A percentile compares a stretch with the other conserved stretches of the same genome.
phyloP scores from a whole-genome alignment of 2,888 invertebrate genomes.

The Tanypteryx hageni region DNA sequence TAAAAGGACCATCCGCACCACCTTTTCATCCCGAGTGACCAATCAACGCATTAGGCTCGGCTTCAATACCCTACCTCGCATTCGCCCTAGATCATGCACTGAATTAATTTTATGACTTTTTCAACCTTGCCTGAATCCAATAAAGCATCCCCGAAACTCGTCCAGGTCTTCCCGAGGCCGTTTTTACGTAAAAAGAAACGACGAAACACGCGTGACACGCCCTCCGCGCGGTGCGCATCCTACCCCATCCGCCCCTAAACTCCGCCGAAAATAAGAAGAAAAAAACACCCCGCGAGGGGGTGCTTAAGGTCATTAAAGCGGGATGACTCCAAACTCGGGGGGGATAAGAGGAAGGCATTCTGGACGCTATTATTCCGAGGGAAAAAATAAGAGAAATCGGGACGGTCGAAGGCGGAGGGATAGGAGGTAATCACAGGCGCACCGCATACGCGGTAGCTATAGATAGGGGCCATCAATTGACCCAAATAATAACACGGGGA shows the following conservation, averaged over 20 bases:
- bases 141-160: background rate
- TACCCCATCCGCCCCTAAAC: background rate
- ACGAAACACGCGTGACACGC: background rate
- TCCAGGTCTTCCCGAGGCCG: too few relatives aligned
- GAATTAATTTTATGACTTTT: conserved; percentile 53
- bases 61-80: background rate
- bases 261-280: too few relatives aligned
- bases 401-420: background rate
- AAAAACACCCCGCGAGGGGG: too few relatives aligned
- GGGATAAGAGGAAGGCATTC: background rate
- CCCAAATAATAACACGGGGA: conserved; percentile 33
- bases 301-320: background rate
- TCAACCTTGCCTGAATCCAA: conserved; percentile 6
- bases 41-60: background rate
- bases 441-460: conserved; percentile 42
- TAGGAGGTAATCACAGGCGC: conserved; percentile 37
- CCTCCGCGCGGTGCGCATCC: background rate
- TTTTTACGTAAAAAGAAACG: background rate
- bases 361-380: background rate
- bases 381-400: background rate
- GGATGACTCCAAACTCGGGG: background rate
- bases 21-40: background rate
- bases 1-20: background rate
- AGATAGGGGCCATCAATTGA: conserved; percentile 1
- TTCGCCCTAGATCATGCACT: background rate